These are phyloP conservation scores for Abscondita cerata DNA, from an alignment of 2,888 invertebrate genomes.

Conservation along the genomic window DNA sequence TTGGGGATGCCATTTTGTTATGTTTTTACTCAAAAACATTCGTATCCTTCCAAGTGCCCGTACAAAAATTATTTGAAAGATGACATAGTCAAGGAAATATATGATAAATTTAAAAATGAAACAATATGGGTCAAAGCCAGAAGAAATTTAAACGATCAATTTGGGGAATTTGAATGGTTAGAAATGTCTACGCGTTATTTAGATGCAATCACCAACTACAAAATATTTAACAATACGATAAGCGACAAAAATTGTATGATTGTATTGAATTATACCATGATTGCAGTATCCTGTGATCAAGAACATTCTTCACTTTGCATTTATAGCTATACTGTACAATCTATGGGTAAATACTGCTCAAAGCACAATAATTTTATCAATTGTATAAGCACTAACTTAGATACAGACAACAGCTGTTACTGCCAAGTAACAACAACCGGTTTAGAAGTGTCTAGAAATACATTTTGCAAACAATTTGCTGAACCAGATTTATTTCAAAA, in stretches of 20 bases:
- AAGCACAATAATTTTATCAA: constrained; percentile 8
- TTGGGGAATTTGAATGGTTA: constrained; percentile 22
- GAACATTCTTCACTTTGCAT: constrained; percentile 18
- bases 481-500: constrained; percentile 28
- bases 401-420: constrained; percentile 24
- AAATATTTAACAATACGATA: constrained; percentile 5
- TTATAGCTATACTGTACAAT: constrained; percentile 1
- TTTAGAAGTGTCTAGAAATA: neutral
- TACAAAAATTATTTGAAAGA: constrained; percentile 25
- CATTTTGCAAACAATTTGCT: constrained; percentile 25
- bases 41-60: constrained; percentile 23
- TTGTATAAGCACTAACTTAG: constrained; percentile 23
- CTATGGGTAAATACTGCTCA: constrained; percentile 20
- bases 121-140: constrained; percentile 21
- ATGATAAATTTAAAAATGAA: constrained; percentile 3
- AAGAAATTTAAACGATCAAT: constrained; percentile 16
- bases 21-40: constrained; percentile 22
- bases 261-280: neutral
- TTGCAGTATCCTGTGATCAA: constrained; percentile 20
- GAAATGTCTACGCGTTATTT: constrained; percentile 15
- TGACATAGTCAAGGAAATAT: constrained; percentile 16
- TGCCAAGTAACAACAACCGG: constrained; percentile 12
- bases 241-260: constrained; percentile 21
- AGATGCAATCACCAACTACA: constrained; percentile 13
- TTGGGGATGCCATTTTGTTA: constrained; percentile 24